Percentiles rank a stretch among this genome's conserved stretches.
phyloP scores from a whole-genome alignment of 2,888 invertebrate genomes.

The Dynastes grantii region DNA sequence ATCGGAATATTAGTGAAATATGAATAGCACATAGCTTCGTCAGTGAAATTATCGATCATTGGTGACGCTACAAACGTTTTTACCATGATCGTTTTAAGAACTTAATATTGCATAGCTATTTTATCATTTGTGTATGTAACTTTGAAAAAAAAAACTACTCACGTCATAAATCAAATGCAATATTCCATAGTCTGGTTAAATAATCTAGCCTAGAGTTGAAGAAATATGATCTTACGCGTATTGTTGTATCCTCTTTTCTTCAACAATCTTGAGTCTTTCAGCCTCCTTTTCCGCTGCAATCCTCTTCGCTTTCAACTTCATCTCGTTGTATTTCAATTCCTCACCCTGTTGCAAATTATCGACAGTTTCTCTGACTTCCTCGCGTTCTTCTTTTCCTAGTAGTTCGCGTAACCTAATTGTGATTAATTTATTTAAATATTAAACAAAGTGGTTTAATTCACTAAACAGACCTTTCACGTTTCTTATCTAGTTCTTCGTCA shows the following conservation, averaged over 20 bases:
- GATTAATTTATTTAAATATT: neutral
- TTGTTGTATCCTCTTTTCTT: slow-evolving; percentile 69
- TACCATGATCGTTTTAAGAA: too few species aligned
- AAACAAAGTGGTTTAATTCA: neutral
- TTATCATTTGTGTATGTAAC: too few species aligned
- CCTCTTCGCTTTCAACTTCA: slow-evolving; percentile 70
- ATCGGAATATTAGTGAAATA: too few species aligned
- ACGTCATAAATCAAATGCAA: too few species aligned
- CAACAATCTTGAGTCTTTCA: slow-evolving; percentile 72
- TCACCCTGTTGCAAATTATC: slow-evolving; percentile 73
- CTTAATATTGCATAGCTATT: too few species aligned
- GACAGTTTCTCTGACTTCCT: slow-evolving; percentile 73
- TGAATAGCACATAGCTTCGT: too few species aligned
- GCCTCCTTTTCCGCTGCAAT: slow-evolving; percentile 72
- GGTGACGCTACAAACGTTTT: too few species aligned
- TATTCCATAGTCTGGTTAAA: too few species aligned
- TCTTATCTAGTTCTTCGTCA: slow-evolving; percentile 64
- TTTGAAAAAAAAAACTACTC: too few species aligned
- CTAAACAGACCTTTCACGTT: slow-evolving; percentile 67
- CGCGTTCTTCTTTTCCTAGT: slow-evolving; percentile 72
- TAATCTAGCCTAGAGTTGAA: too few species aligned
- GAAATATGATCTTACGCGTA: slow-evolving; percentile 61
- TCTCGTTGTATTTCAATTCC: slow-evolving; percentile 72
- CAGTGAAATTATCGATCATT: too few species aligned
- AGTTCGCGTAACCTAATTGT: slow-evolving; percentile 70